These are phyloP conservation scores for Poecilus cupreus DNA, from an alignment of 2,888 invertebrate genomes.

Conservation along the genomic window DNA sequence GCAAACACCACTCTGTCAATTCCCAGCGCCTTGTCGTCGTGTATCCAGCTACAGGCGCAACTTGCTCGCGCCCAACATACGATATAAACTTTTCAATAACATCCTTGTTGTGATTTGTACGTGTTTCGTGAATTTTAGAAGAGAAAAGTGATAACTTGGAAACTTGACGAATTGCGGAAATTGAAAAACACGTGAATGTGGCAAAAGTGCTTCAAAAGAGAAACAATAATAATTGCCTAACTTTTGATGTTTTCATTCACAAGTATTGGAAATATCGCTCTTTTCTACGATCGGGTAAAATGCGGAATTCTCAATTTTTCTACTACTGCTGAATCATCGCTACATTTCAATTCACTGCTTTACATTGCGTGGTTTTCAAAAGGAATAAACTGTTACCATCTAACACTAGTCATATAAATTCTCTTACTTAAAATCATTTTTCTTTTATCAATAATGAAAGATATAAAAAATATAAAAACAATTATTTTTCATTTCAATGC, in stretches of 20 bases:
- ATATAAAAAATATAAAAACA: no score
- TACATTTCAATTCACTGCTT: no score
- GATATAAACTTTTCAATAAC: constrained; percentile 48
- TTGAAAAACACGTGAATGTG: constrained; percentile 36
- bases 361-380: no score
- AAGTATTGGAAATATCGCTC: neutral
- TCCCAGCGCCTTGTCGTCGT: neutral
- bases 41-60: no score
- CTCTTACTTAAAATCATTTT: no score
- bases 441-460: no score
- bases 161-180: constrained; percentile 39
- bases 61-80: constrained; percentile 2
- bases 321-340: no score
- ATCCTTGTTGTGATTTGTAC: constrained; percentile 37
- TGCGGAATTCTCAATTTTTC: no score
- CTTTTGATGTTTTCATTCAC: neutral
- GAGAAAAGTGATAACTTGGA: constrained; percentile 40
- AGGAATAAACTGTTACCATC: no score
- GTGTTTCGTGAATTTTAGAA: constrained; percentile 37
- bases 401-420: no score
- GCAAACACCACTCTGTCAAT: constrained; percentile 42
- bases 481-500: no score
- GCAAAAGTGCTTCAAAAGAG: neutral
- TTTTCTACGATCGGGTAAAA: neutral
- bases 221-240: constrained; percentile 19